Percentiles rank a stretch among this genome's conserved stretches.
phyloP scores from a whole-genome alignment of 2,113 vertebrate species.

The Eurystomus gularis region DNA sequence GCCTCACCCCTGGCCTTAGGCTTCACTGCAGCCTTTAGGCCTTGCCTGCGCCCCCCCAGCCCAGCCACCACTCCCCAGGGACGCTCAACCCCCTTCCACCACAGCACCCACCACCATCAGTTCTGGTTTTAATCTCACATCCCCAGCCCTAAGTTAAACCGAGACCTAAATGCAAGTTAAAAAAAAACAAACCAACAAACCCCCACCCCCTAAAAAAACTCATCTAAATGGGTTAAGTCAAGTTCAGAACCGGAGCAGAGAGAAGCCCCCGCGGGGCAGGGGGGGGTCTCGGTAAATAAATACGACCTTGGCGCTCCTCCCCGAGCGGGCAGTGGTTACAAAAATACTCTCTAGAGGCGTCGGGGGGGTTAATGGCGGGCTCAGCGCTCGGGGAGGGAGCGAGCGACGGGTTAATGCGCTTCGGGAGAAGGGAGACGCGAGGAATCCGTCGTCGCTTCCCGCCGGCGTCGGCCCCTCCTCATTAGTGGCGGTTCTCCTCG shows the following conservation, averaged over 20 bases:
- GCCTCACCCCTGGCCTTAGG: neutral
- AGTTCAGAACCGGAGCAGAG: neutral
- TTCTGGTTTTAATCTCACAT: neutral
- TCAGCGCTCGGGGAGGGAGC: neutral
- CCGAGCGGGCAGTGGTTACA: neutral
- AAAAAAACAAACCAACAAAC: neutral
- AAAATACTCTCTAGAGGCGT: neutral
- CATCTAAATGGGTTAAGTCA: neutral
- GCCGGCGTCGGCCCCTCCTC: no score
- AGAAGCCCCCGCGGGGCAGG: neutral
- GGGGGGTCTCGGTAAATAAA: neutral
- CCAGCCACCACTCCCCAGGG: no score
- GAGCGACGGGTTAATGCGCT: neutral
- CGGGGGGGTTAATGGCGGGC: neutral
- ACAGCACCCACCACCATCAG: neutral
- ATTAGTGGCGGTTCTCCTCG: no score
- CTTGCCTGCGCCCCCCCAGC: neutral
- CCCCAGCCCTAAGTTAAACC: neutral
- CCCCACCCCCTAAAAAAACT: no score
- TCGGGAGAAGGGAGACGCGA: no score
- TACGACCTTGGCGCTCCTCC: neutral
- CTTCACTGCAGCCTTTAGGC: no score
- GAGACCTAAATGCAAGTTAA: neutral
- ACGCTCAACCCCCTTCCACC: neutral
- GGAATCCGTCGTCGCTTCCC: no score